A percentile compares a stretch with the other conserved stretches of the same genome.
Evolutionary conservation across 2,113 vertebrate species (phyloP).

Genomic region (Ceyx margarethae): DNA sequence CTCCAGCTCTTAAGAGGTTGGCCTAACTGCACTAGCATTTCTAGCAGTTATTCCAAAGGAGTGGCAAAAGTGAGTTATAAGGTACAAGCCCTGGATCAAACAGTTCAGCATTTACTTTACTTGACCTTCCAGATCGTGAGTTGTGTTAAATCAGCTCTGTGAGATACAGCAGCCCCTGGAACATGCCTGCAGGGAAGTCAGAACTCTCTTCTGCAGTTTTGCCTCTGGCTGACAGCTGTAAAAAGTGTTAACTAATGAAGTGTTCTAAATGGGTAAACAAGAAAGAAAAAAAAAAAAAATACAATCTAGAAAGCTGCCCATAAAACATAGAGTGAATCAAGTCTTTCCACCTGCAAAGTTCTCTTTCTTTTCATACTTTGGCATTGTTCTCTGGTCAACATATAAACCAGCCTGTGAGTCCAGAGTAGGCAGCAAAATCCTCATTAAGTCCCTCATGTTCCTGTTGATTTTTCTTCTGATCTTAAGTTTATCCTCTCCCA

Average conservation of each 20-base stretch:
- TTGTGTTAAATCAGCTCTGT: not conserved
- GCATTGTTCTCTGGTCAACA: not conserved
- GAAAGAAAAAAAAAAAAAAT: not conserved
- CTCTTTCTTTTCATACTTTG: not conserved
- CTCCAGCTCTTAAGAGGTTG: not conserved
- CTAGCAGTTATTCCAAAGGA: not conserved
- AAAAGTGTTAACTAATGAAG: slow-evolving; percentile 11
- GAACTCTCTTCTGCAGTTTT: not conserved
- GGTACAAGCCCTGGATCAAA: not conserved
- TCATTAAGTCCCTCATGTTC: not conserved
- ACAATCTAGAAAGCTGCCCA: not conserved
- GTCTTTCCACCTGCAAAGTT: not conserved
- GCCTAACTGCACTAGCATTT: not conserved
- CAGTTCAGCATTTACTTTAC: not conserved
- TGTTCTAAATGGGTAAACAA: slow-evolving; percentile 17
- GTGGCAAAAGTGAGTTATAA: not conserved
- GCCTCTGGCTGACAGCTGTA: slow-evolving; percentile 46
- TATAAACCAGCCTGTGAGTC: not conserved
- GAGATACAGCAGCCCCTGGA: not conserved
- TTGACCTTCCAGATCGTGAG: not conserved
- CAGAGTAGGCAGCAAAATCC: not conserved
- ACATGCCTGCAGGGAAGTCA: not conserved
- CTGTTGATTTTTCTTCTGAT: not conserved
- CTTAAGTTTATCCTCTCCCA: not conserved
- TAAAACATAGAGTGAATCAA: not conserved